phyloP scores from a whole-genome alignment of 35 echinoderm and acorn worm genomes.

The Lytechinus pictus region DNA sequence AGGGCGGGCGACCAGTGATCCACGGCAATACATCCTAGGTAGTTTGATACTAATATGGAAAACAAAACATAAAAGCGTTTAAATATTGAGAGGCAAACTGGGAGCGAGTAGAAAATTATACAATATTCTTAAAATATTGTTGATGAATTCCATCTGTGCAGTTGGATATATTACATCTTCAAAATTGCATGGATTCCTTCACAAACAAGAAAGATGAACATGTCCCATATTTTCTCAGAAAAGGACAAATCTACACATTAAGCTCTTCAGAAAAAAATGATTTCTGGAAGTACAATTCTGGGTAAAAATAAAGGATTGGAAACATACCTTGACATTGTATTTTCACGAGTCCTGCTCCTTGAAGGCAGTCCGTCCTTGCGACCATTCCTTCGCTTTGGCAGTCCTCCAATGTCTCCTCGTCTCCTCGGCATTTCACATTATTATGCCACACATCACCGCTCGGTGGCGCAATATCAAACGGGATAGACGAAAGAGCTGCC shows the following conservation, averaged over 20 bases:
- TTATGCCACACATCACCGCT: neutral
- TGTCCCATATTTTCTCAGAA: too few species aligned
- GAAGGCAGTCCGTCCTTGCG: too few species aligned
- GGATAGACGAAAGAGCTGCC: conserved; percentile 6
- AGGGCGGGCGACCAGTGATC: neutral
- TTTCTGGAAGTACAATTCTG: too few species aligned
- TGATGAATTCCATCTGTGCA: too few species aligned
- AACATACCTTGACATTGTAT: conserved; percentile 19
- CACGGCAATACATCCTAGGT: conserved; percentile 18
- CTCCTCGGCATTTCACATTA: neutral
- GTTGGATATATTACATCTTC: too few species aligned
- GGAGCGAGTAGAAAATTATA: too few species aligned
- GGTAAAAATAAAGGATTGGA: neutral
- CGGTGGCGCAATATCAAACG: neutral
- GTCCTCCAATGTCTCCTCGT: conserved; percentile 25
- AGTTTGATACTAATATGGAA: neutral
- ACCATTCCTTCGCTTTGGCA: neutral
- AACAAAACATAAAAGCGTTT: neutral
- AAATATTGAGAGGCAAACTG: too few species aligned
- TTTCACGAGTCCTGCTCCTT: neutral
- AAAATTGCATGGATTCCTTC: too few species aligned
- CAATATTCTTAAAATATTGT: too few species aligned
- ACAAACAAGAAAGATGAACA: too few species aligned
- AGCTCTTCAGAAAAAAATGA: too few species aligned
- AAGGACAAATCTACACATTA: too few species aligned